Percentiles rank a stretch among this genome's conserved stretches.
phyloP scores from a whole-genome alignment of 2,113 vertebrate genomes.

The Corythaixoides concolor region DNA sequence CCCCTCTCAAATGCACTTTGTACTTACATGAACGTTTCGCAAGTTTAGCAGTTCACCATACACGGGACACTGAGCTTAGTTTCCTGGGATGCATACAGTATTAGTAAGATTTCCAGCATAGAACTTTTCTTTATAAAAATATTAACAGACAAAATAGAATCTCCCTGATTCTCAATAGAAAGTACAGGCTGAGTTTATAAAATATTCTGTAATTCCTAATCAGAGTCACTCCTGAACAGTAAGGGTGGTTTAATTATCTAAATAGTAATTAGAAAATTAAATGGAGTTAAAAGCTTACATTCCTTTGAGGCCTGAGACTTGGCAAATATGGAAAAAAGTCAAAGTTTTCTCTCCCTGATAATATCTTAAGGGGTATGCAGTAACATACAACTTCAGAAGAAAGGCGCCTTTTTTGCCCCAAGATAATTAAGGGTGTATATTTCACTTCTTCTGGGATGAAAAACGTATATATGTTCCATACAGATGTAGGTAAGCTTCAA shows the following conservation, averaged over 20 bases:
- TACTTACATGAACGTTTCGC: neutral
- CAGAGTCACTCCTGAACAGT: neutral
- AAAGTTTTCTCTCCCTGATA: neutral
- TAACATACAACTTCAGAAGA: neutral
- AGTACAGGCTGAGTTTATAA: neutral
- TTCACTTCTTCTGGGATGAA: neutral
- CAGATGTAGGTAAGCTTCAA: neutral
- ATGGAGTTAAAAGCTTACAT: slow-evolving; percentile 4
- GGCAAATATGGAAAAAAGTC: neutral
- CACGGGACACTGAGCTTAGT: neutral
- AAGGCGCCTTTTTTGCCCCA: neutral
- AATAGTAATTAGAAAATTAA: slow-evolving; percentile 48
- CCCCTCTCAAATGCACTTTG: neutral
- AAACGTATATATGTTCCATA: neutral
- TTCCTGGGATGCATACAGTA: neutral
- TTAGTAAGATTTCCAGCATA: neutral
- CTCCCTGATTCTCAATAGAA: neutral
- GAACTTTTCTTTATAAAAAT: neutral
- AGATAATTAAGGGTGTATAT: neutral
- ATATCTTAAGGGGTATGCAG: neutral
- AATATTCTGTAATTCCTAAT: neutral
- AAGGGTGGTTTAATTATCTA: slow-evolving; percentile 15
- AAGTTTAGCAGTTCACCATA: neutral
- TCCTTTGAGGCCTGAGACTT: neutral
- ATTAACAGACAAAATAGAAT: neutral